These are phyloP conservation scores for Callosobruchus maculatus DNA, from an alignment of 2,888 invertebrate genomes.

Conservation along the genomic window DNA sequence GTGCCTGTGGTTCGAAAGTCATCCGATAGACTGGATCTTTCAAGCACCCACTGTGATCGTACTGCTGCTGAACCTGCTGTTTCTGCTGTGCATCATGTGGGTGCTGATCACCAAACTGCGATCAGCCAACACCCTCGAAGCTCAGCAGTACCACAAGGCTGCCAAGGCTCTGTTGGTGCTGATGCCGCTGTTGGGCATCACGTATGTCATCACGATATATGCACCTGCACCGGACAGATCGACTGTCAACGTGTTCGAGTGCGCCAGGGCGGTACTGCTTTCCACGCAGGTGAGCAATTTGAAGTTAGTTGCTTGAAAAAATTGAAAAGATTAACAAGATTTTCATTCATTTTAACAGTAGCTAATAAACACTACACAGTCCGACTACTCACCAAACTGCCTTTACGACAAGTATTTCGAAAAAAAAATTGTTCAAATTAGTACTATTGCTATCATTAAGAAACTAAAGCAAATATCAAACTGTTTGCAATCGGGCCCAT, in stretches of 20 bases:
- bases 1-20: slow-evolving; percentile 76
- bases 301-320: too few species aligned
- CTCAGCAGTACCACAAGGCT: slow-evolving; percentile 86
- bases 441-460: too few species aligned
- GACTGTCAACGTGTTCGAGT: slow-evolving; percentile 71
- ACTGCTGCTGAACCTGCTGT: slow-evolving; percentile 76
- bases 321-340: too few species aligned
- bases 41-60: slow-evolving; percentile 80
- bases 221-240: slow-evolving; percentile 78
- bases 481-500: too few species aligned
- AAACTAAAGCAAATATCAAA: too few species aligned
- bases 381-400: too few species aligned
- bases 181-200: slow-evolving; percentile 89
- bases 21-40: slow-evolving; percentile 83
- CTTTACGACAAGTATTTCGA: too few species aligned
- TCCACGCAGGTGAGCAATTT: slow-evolving; percentile 77
- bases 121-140: slow-evolving; percentile 85
- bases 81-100: slow-evolving; percentile 84
- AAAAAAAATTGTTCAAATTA: too few species aligned
- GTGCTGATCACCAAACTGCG: slow-evolving; percentile 90
- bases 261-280: slow-evolving; percentile 75
- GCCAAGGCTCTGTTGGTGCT: slow-evolving; percentile 87
- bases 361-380: too few species aligned
- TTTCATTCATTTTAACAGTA: too few species aligned
- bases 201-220: slow-evolving; percentile 80